Evolutionary conservation across 2,888 invertebrate species (phyloP).

Genomic region (Acrocyrtus sp.): DNA sequence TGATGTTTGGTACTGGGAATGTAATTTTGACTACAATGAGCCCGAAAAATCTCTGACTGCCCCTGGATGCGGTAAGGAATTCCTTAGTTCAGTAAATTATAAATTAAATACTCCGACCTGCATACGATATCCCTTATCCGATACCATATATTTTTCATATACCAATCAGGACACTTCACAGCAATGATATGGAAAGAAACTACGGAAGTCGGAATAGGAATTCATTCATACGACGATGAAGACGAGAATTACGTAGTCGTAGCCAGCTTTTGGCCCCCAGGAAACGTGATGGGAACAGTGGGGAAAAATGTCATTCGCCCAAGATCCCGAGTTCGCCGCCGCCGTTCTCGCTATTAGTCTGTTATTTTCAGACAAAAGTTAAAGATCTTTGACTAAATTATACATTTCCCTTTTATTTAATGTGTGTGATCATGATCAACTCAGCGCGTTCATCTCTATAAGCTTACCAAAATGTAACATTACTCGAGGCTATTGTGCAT

Average conservation of each 20-base stretch:
- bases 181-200: conserved; percentile 40
- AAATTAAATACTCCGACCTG: background rate
- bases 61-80: conserved; percentile 32
- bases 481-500: too few relatives aligned
- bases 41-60: conserved; percentile 27
- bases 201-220: conserved; percentile 27
- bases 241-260: conserved; percentile 27
- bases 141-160: background rate
- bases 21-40: conserved; percentile 29
- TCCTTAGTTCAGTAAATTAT: too few relatives aligned
- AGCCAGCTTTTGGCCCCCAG: conserved; percentile 32
- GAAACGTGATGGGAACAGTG: conserved; percentile 31
- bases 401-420: too few relatives aligned
- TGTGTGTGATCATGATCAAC: too few relatives aligned
- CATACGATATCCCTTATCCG: background rate
- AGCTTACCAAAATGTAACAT: too few relatives aligned
- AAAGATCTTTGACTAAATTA: too few relatives aligned
- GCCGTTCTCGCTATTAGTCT: background rate
- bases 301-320: conserved; percentile 34
- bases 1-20: conserved; percentile 42
- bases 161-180: conserved; percentile 28
- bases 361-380: too few relatives aligned
- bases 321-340: conserved; percentile 21
- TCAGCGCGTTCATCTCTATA: too few relatives aligned
- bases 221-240: conserved; percentile 20